Evolutionary conservation across 2,113 vertebrate species (phyloP).

Genomic region (Bujurquina vittata): DNA sequence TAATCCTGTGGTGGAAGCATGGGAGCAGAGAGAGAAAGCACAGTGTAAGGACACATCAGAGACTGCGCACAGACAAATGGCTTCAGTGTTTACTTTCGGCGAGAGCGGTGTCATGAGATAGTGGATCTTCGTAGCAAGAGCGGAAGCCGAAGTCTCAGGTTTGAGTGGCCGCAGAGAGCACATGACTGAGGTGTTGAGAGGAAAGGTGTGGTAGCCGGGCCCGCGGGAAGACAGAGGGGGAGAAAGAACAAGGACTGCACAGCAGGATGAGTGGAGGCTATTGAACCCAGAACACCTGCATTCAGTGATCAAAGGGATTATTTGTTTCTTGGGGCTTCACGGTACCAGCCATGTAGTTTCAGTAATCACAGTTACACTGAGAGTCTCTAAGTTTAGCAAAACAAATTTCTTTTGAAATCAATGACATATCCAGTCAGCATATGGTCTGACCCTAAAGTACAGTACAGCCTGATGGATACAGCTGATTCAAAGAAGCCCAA

Average conservation of each 20-base stretch:
- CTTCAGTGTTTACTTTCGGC: constrained; percentile 58
- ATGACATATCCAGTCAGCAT: constrained; percentile 45
- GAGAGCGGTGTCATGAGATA: constrained; percentile 65
- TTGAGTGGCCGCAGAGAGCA: constrained; percentile 66
- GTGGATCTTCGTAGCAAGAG: constrained; percentile 44
- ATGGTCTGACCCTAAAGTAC: constrained; percentile 50
- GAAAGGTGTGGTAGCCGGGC: constrained; percentile 42
- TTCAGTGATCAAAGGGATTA: constrained; percentile 43
- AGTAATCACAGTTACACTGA: background rate
- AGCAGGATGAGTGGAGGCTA: constrained; percentile 40
- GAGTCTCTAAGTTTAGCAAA: constrained; percentile 2
- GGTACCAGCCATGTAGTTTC: constrained; percentile 8
- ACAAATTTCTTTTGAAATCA: constrained; percentile 5
- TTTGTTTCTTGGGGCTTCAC: background rate
- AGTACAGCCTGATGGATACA: constrained; percentile 52
- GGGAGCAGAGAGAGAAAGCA: constrained; percentile 35
- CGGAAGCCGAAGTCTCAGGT: constrained; percentile 73
- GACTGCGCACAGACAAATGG: constrained; percentile 54
- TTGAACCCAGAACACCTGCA: constrained; percentile 50
- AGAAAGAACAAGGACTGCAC: constrained; percentile 10
- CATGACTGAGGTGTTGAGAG: constrained; percentile 70
- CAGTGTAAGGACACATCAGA: constrained; percentile 32
- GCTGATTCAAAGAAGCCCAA: constrained; percentile 64
- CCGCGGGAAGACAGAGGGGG: constrained; percentile 33
- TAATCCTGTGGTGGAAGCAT: constrained; percentile 61